Conservation (phyloP, 2,113 vertebrate species). For the Phocoena sinus region DNA sequence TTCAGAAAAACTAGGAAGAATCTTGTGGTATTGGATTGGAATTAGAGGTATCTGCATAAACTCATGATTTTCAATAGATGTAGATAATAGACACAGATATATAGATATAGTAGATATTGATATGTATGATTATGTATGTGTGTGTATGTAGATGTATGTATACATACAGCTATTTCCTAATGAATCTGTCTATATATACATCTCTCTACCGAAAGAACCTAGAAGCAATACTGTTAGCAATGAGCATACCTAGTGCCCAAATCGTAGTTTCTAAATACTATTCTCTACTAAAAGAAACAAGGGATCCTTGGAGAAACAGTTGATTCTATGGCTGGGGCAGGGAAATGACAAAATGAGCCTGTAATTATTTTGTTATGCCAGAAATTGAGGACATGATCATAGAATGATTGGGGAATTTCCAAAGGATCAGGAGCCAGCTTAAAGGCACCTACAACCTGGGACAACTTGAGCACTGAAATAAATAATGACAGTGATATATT, state of each 20-base stretch:
- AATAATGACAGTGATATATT: not conserved
- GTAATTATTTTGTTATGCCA: not conserved
- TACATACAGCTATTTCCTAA: not conserved
- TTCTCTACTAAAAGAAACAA: not conserved
- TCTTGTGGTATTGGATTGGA: not conserved
- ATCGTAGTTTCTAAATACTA: not conserved
- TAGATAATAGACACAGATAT: not conserved
- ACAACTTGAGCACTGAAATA: not conserved
- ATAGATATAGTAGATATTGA: not conserved
- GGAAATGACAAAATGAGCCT: not conserved
- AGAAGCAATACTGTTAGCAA: not conserved
- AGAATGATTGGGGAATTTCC: not conserved
- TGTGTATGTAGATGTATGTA: not conserved
- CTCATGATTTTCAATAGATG: not conserved
- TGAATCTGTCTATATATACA: not conserved
- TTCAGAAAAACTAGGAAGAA: not conserved
- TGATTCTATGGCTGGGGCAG: not conserved
- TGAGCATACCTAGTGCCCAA: not conserved
- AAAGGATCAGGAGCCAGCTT: not conserved
- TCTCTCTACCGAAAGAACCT: not conserved
- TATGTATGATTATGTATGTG: not conserved
- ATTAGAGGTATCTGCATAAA: not conserved
- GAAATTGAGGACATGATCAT: not conserved
- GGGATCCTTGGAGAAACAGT: not conserved
- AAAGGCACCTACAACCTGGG: not conserved